Percentiles rank a stretch among this genome's conserved stretches.
These are phyloP conservation scores for Oreochromis tanganicae DNA, from an alignment of 2,113 vertebrate species.

Conservation along the genomic window DNA sequence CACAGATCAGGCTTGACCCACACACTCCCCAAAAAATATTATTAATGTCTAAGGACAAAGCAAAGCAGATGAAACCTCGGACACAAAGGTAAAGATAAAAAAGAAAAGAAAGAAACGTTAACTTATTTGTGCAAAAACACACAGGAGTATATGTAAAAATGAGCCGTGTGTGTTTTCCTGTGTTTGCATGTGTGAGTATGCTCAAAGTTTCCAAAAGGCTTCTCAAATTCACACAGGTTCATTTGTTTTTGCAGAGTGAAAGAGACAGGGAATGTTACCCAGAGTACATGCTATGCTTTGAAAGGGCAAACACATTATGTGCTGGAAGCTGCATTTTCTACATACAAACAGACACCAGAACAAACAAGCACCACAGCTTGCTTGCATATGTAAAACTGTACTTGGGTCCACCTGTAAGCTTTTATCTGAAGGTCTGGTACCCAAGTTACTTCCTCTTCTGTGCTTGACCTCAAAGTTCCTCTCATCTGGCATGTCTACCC, in stretches of 20 bases:
- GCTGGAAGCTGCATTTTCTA: constrained; percentile 51
- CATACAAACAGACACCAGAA: constrained; percentile 59
- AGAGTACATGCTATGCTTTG: constrained; percentile 36
- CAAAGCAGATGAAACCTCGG: neutral
- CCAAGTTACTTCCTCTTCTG: constrained; percentile 61
- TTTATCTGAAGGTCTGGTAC: constrained; percentile 60
- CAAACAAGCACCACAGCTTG: constrained; percentile 63
- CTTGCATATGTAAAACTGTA: constrained; percentile 54
- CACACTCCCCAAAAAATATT: neutral
- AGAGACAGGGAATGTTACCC: constrained; percentile 42
- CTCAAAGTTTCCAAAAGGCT: neutral
- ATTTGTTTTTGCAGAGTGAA: constrained; percentile 37
- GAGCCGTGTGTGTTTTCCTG: neutral
- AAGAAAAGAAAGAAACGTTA: neutral
- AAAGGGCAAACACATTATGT: constrained; percentile 63
- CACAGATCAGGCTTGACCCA: neutral
- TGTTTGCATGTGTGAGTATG: neutral
- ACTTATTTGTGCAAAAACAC: neutral
- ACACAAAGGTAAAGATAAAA: neutral
- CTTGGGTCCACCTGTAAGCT: constrained; percentile 68
- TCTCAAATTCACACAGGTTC: constrained; percentile 27
- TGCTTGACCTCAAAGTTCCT: constrained; percentile 66
- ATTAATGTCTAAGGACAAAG: constrained; percentile 11
- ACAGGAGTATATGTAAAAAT: neutral
- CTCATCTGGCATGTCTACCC: constrained; percentile 56